These are phyloP conservation scores for Takifugu flavidus DNA, from an alignment of 2,113 vertebrate genomes.

Conservation along the genomic window DNA sequence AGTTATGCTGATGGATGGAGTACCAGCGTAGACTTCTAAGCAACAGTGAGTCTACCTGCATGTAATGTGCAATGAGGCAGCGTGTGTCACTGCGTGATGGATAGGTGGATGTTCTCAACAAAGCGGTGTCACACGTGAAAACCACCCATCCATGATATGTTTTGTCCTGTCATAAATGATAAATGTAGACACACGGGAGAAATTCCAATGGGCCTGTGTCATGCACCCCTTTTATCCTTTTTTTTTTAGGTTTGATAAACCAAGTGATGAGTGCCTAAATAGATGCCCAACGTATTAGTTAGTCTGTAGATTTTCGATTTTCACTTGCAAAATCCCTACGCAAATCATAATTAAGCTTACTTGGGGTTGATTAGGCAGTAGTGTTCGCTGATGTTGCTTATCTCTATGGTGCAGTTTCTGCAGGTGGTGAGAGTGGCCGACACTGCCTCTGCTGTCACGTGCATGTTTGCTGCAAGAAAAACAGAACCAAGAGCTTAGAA, in stretches of 20 bases:
- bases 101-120: slow-evolving; percentile 65
- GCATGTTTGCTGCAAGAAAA: slow-evolving; percentile 50
- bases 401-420: slow-evolving; percentile 73
- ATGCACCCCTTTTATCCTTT: slow-evolving; percentile 18
- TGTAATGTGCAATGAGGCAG: slow-evolving; percentile 68
- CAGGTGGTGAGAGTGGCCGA: slow-evolving; percentile 70
- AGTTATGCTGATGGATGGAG: slow-evolving; percentile 66
- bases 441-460: slow-evolving; percentile 66
- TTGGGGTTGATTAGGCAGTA: slow-evolving; percentile 73
- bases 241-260: not conserved
- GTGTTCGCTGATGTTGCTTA: slow-evolving; percentile 54
- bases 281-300: too few species aligned
- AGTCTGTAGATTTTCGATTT: too few species aligned
- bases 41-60: slow-evolving; percentile 63
- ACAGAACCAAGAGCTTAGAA: not conserved
- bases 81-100: slow-evolving; percentile 62
- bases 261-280: not conserved
- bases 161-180: slow-evolving; percentile 49
- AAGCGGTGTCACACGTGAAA: slow-evolving; percentile 67
- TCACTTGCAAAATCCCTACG: too few species aligned
- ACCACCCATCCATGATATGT: slow-evolving; percentile 56
- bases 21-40: slow-evolving; percentile 63
- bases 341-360: slow-evolving; percentile 41
- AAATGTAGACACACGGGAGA: slow-evolving; percentile 36
- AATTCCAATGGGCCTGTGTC: slow-evolving; percentile 22